Evolutionary conservation across 2,113 vertebrate species (phyloP).

Genomic region (Sceloporus tristichus): DNA sequence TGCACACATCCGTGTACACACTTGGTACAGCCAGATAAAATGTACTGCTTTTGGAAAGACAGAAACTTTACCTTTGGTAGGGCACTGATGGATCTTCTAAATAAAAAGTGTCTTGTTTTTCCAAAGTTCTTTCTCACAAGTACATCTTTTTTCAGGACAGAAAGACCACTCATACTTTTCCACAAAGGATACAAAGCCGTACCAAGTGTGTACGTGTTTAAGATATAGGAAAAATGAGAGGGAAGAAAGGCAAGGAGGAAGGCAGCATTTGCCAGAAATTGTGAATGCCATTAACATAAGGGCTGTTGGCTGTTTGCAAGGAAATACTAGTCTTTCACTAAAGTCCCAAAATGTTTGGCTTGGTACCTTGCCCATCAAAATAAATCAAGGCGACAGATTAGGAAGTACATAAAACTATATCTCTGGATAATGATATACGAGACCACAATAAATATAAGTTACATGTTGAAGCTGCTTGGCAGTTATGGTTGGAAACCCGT

Average conservation of each 20-base stretch:
- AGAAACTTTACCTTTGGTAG: slow-evolving; percentile 27
- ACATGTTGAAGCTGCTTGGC: slow-evolving; percentile 62
- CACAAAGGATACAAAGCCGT: background rate
- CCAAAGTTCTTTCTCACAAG: background rate
- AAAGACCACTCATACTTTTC: background rate
- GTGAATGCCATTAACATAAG: slow-evolving; percentile 3
- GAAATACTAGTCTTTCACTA: slow-evolving; percentile 40
- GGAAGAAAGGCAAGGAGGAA: background rate
- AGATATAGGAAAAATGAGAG: background rate
- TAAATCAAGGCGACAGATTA: slow-evolving; percentile 82
- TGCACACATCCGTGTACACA: background rate
- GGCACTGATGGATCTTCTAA: background rate
- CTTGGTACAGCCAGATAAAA: background rate
- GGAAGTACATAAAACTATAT: slow-evolving; percentile 80
- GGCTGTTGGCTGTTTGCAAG: slow-evolving; percentile 39
- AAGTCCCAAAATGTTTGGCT: slow-evolving; percentile 75
- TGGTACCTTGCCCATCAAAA: slow-evolving; percentile 76
- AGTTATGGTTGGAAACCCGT: slow-evolving; percentile 58
- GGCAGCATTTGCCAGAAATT: slow-evolving; percentile 25
- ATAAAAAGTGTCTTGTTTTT: slow-evolving; percentile 22
- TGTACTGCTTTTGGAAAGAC: background rate
- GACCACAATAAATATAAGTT: slow-evolving; percentile 79
- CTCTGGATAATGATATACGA: slow-evolving; percentile 77
- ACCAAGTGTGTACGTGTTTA: background rate
- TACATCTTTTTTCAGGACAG: background rate